Evolutionary conservation across 2,797 vertebrate genomes (phyloP).

Genomic region (Eidolon dupreanum): DNA sequence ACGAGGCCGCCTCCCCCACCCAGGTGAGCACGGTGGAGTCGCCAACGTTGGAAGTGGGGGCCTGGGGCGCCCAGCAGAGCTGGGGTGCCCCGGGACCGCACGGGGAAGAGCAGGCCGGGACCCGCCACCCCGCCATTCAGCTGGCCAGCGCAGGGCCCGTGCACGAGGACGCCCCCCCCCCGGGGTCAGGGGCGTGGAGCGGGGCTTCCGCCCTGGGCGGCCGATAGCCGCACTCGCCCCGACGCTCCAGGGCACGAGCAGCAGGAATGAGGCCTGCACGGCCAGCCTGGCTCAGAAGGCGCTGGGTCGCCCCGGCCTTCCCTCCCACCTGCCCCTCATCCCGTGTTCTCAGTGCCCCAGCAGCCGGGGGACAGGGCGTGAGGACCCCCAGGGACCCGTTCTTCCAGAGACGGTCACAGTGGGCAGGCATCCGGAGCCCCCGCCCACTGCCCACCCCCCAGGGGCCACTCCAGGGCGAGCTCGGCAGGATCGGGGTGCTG

Average conservation of each 20-base stretch:
- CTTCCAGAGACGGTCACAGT: not conserved
- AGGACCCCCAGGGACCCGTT: rapidly evolving
- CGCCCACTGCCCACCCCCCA: rapidly evolving
- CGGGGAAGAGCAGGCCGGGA: too few species aligned
- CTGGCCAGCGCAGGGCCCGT: not conserved
- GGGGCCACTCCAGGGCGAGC: rapidly evolving
- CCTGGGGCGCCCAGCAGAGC: too few species aligned
- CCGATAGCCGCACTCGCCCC: rapidly evolving
- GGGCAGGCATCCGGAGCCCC: not conserved
- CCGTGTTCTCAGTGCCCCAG: not conserved
- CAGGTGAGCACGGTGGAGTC: rapidly evolving
- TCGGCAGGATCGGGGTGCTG: rapidly evolving
- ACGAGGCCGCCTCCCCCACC: rapidly evolving
- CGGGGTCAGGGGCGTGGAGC: rapidly evolving
- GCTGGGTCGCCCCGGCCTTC: not conserved
- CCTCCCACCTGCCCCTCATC: not conserved
- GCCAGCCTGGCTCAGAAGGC: not conserved
- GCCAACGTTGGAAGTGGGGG: too few species aligned
- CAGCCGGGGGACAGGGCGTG: not conserved
- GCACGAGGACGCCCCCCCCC: too few species aligned
- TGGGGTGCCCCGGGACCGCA: not conserved
- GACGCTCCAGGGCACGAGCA: rapidly evolving
- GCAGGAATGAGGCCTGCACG: rapidly evolving
- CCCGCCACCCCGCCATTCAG: not conserved
- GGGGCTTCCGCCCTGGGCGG: not conserved